Percentiles rank a stretch among this genome's conserved stretches.
These are phyloP conservation scores for Asbolus verrucosus DNA, from an alignment of 1,140 invertebrate species.

Conservation along the genomic window DNA sequence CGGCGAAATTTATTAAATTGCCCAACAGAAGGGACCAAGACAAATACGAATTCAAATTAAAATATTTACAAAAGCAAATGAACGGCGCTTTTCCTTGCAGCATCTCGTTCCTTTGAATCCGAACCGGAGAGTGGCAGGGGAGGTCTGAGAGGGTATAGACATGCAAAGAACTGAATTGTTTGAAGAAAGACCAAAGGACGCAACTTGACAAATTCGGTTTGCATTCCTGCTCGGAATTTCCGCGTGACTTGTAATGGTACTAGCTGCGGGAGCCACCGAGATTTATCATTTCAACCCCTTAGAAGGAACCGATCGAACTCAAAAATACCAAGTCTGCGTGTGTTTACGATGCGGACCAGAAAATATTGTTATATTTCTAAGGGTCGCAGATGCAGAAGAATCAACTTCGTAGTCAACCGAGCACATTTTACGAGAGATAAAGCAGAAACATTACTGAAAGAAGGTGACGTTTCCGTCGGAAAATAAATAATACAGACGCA, in stretches of 20 bases:
- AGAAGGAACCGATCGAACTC: background rate
- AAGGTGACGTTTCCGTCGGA: constrained; percentile 51
- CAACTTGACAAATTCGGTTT: constrained; percentile 56
- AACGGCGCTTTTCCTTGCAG: constrained; percentile 25
- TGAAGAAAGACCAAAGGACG: constrained; percentile 48
- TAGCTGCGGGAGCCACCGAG: constrained; percentile 48
- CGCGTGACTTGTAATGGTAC: constrained; percentile 51
- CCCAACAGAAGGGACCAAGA: constrained; percentile 9
- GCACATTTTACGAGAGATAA: constrained; percentile 57
- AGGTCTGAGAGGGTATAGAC: constrained; percentile 2
- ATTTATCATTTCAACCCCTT: constrained; percentile 53
- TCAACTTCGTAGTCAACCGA: constrained; percentile 44
- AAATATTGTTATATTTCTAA: constrained; percentile 49
- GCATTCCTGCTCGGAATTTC: constrained; percentile 55
- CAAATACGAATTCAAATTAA: constrained; percentile 41
- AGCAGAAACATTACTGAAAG: constrained; percentile 54
- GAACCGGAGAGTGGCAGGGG: background rate
- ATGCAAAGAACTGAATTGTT: constrained; percentile 45
- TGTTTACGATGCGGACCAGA: constrained; percentile 36
- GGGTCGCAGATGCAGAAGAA: constrained; percentile 47
- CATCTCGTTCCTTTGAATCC: constrained; percentile 23
- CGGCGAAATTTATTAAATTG: constrained; percentile 25
- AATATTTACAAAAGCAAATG: constrained; percentile 43
- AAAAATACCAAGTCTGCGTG: background rate
- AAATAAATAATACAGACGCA: constrained; percentile 47